Evolutionary conservation across 2,888 invertebrate genomes (phyloP).

Genomic region (Uloborus plumipes): DNA sequence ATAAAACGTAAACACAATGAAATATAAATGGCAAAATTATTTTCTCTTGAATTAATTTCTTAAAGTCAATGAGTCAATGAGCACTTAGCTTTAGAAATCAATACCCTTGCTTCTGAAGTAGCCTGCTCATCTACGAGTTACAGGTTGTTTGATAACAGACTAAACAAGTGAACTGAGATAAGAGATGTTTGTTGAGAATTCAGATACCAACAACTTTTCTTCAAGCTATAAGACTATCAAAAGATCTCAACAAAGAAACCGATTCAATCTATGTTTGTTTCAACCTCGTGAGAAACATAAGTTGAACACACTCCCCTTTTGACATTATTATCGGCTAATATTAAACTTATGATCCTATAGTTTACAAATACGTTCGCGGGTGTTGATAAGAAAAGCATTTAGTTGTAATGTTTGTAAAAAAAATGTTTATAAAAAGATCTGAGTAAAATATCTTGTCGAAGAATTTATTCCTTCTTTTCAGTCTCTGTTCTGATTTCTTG

Average conservation of each 20-base stretch:
- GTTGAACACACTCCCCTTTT: constrained; percentile 55
- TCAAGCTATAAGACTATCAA: constrained; percentile 1
- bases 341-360: constrained; percentile 35
- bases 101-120: background rate
- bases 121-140: background rate
- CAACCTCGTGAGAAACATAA: constrained; percentile 43
- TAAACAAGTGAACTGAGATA: constrained; percentile 29
- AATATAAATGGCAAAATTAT: background rate
- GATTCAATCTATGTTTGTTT: constrained; percentile 34
- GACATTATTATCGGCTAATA: constrained; percentile 45
- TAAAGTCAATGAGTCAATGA: background rate
- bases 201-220: background rate
- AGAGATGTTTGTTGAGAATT: constrained; percentile 39
- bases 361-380: constrained; percentile 38
- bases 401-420: constrained; percentile 25
- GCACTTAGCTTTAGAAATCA: background rate
- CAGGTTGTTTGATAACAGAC: constrained; percentile 25
- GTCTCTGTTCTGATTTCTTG: too few species aligned
- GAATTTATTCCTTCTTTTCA: too few species aligned
- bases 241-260: constrained; percentile 32
- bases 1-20: background rate
- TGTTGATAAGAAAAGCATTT: constrained; percentile 10
- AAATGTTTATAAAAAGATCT: constrained; percentile 48
- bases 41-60: background rate
- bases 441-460: background rate